A percentile compares a stretch with the other conserved stretches of the same genome.
phyloP scores from a whole-genome alignment of 2,113 vertebrate species.

The Bombycilla garrulus region DNA sequence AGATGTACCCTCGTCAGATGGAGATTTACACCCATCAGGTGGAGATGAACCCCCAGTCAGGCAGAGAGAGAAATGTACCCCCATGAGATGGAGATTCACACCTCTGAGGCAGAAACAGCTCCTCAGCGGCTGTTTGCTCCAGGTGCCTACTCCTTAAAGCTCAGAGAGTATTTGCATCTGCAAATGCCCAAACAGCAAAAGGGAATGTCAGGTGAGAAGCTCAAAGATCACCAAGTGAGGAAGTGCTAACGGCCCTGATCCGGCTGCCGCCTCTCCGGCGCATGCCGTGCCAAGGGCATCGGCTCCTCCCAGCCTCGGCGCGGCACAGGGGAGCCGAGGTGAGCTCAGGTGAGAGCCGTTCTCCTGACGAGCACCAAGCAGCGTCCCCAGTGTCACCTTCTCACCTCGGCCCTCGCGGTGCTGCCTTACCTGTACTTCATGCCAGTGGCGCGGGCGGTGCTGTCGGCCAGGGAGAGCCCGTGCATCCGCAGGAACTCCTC shows the following conservation, averaged over 20 bases:
- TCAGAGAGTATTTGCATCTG: fast-evolving
- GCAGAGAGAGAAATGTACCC: background rate
- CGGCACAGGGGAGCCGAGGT: background rate
- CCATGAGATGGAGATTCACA: background rate
- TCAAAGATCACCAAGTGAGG: background rate
- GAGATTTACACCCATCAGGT: background rate
- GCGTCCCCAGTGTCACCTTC: background rate
- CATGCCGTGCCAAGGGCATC: fast-evolving
- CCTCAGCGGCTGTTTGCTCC: fast-evolving
- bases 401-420: background rate
- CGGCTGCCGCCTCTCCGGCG: background rate
- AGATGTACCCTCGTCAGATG: background rate
- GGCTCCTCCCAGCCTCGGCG: background rate
- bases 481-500: conserved; percentile 98
- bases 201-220: background rate
- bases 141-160: background rate
- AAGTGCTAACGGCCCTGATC: background rate
- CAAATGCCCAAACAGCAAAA: background rate
- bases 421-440: conserved; percentile 98
- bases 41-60: background rate
- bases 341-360: background rate
- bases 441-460: conserved; percentile 88
- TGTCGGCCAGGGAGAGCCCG: conserved; percentile 88
- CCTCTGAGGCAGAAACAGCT: background rate
- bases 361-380: background rate